Percentiles rank a stretch among this genome's conserved stretches.
These are phyloP conservation scores for Andrena trimmerana DNA, from an alignment of 2,888 invertebrate genomes.

Conservation along the genomic window DNA sequence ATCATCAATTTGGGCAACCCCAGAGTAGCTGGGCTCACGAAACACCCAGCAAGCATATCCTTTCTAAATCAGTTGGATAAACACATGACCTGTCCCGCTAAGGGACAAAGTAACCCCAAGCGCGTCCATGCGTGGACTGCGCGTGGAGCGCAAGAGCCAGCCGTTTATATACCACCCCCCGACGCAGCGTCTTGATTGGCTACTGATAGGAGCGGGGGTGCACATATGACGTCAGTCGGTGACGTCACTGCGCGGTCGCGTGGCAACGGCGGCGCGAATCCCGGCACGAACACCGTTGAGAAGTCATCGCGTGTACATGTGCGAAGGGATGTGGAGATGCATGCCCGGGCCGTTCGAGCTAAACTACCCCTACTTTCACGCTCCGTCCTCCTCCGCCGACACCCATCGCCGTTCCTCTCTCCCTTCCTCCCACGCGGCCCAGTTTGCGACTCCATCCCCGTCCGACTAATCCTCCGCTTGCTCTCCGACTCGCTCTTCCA, in stretches of 20 bases:
- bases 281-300: slow-evolving; percentile 72
- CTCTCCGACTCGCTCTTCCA: slow-evolving; percentile 43
- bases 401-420: slow-evolving; percentile 13
- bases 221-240: slow-evolving; percentile 75
- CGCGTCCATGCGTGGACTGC: slow-evolving; percentile 44
- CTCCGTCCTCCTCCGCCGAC: slow-evolving; percentile 34
- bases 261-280: slow-evolving; percentile 79
- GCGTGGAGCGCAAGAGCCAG: neutral
- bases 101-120: neutral
- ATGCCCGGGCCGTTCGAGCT: slow-evolving; percentile 77
- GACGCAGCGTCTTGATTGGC: slow-evolving; percentile 51
- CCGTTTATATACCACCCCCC: slow-evolving; percentile 43
- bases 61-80: neutral
- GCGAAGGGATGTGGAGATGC: slow-evolving; percentile 60
- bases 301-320: slow-evolving; percentile 50
- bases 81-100: neutral
- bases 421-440: slow-evolving; percentile 37
- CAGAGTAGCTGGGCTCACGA: neutral
- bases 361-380: slow-evolving; percentile 71
- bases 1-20: neutral
- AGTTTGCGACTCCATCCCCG: slow-evolving; percentile 45
- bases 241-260: slow-evolving; percentile 76
- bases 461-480: slow-evolving; percentile 41
- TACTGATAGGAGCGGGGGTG: slow-evolving; percentile 40
- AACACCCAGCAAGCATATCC: neutral